Evolutionary conservation across 35 echinoderm and acorn worm species (phyloP).

Genomic region (Ptychodera flava): DNA sequence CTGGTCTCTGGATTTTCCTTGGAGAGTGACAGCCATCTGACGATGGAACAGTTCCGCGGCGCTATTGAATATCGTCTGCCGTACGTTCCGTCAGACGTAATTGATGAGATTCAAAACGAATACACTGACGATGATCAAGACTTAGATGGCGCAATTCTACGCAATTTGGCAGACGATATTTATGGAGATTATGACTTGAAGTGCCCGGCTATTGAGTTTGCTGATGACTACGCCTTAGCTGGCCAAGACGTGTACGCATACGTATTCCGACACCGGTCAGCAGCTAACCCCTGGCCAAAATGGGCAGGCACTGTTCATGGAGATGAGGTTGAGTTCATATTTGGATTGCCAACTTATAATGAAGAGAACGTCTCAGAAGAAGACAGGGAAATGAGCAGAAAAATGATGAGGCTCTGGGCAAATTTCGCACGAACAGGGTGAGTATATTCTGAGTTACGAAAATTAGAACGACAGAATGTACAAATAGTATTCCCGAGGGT

Average conservation of each 20-base stretch:
- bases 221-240: not conserved
- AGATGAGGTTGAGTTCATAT: slow-evolving; percentile 74
- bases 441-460: no score
- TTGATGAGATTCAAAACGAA: not conserved
- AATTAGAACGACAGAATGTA: no score
- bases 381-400: slow-evolving; percentile 22
- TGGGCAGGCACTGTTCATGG: slow-evolving; percentile 94
- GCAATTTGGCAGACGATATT: not conserved
- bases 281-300: slow-evolving; percentile 61
- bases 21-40: slow-evolving; percentile 53
- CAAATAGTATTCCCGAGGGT: no score
- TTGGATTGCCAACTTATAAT: slow-evolving; percentile 63
- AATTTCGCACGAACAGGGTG: slow-evolving; percentile 51
- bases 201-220: not conserved
- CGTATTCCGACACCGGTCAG: slow-evolving; percentile 50
- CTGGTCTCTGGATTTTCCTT: slow-evolving; percentile 19
- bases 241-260: slow-evolving; percentile 57
- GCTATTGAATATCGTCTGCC: slow-evolving; percentile 10
- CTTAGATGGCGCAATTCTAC: not conserved
- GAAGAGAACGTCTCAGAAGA: slow-evolving; percentile 9
- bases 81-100: not conserved
- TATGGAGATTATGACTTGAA: not conserved
- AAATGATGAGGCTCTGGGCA: slow-evolving; percentile 41
- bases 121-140: not conserved
- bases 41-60: slow-evolving; percentile 23